Base-by-base conservation (phyloP, 1,140 invertebrate species). In the Ceratosolen solmsi region DNA sequence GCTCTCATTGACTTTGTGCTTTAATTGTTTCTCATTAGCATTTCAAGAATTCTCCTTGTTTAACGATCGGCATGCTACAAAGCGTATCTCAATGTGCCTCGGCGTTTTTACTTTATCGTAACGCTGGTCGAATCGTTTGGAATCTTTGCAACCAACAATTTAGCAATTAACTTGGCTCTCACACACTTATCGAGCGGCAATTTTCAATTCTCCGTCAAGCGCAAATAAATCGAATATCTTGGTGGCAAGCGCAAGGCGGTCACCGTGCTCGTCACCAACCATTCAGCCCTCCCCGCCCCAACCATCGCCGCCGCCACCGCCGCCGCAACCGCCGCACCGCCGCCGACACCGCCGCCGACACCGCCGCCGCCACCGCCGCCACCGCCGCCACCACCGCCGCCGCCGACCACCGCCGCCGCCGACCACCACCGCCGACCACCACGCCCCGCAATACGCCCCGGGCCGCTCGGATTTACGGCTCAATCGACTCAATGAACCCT, bases 21-120 rank as follows among this genome's bases (percentile, higher is more conserved):
- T 71, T 41, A 41, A 71, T 68, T 30, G 30, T 65, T 30, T 41
- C 65, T 79, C 77, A 79, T 79, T 79, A 79, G 36, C 49, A 71
- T 71, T 79, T 30, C 77, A 27, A 68, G 76, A 51, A 36, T 77
- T 65, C 49, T 63, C 63, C 41, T 65, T 41, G n/a, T 38, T 77
- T 77, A 76, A 65, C 38, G 75, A 77, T 74, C 51, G 72, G 8
- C n/a, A 74, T 36, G n/a, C 33, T n/a, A 38, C 30, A 68, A 68
- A 36, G 1, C 30, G 1, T 15, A 36, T 27, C 63, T 68, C n/a
- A 5, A 3, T 2, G 0, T 54, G 20, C 30, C 25, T 51, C 11
- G 13, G 9, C 51, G 30, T 33, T 54, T 36, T 3, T 20, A 13
- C 2, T 51, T 51, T n/a, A n/a, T 17, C 71, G 25, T 15, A 51